Conservation (phyloP, 2,797 vertebrate species). For the Tadarida brasiliensis region DNA sequence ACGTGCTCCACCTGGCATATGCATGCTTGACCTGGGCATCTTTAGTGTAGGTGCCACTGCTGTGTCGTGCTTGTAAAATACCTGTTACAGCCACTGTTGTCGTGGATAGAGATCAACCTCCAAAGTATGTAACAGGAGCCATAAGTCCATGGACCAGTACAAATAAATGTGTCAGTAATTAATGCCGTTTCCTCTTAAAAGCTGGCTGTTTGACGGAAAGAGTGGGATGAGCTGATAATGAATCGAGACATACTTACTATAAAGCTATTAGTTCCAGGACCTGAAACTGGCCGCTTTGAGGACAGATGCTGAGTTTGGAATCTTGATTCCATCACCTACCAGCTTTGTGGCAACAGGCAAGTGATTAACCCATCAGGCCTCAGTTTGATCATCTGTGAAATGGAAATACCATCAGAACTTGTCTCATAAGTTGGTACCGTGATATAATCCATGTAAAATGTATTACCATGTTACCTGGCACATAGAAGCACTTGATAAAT, state of each 20-base stretch:
- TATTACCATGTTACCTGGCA: background rate
- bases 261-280: fast-evolving
- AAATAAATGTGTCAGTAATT: no score
- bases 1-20: background rate
- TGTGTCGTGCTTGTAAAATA: background rate
- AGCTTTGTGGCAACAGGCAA: background rate
- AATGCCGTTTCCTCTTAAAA: no score
- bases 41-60: background rate
- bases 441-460: background rate
- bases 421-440: background rate
- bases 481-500: background rate
- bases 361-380: background rate
- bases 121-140: background rate
- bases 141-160: fast-evolving
- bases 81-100: background rate
- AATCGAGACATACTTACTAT: fast-evolving
- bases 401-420: background rate
- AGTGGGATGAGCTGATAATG: fast-evolving
- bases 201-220: background rate
- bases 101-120: background rate
- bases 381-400: background rate
- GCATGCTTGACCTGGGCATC: background rate
- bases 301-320: background rate
- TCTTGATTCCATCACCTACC: background rate
- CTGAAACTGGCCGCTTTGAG: background rate